phyloP scores from a whole-genome alignment of 2,113 vertebrate genomes.

The Tenrec ecaudatus region DNA sequence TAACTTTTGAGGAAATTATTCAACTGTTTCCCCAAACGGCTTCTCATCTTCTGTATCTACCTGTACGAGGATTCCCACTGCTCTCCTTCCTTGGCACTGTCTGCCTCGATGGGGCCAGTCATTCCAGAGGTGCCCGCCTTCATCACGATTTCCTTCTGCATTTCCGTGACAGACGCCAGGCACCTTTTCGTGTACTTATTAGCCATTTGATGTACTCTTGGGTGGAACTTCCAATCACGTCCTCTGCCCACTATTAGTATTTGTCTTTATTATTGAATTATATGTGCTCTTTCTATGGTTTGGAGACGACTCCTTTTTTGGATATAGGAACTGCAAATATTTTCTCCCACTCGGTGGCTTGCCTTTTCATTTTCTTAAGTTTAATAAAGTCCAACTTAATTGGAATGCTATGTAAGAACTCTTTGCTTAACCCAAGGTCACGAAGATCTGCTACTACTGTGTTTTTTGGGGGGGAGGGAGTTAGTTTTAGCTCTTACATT shows the following conservation, averaged over 20 bases:
- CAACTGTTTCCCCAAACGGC: neutral
- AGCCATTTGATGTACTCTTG: neutral
- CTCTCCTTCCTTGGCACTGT: neutral
- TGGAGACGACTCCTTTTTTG: neutral
- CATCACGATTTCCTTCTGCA: neutral
- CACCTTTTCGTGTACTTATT: neutral
- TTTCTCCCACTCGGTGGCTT: neutral
- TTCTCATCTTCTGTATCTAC: neutral
- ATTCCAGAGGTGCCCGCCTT: too few relatives aligned
- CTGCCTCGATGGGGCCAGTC: neutral
- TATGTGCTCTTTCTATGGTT: neutral
- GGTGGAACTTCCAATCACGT: neutral
- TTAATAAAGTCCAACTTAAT: neutral
- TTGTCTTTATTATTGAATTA: neutral
- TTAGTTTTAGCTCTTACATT: too few relatives aligned
- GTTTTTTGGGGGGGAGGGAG: too few relatives aligned
- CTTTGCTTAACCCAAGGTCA: neutral
- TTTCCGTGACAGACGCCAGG: neutral
- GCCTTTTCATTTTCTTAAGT: neutral
- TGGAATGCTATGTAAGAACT: neutral
- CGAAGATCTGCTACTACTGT: neutral
- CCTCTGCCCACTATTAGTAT: neutral
- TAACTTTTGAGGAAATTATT: neutral
- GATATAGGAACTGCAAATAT: neutral
- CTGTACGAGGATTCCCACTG: neutral